Evolutionary conservation across 2,888 invertebrate genomes (phyloP).

Genomic region (Dione vanillae): DNA sequence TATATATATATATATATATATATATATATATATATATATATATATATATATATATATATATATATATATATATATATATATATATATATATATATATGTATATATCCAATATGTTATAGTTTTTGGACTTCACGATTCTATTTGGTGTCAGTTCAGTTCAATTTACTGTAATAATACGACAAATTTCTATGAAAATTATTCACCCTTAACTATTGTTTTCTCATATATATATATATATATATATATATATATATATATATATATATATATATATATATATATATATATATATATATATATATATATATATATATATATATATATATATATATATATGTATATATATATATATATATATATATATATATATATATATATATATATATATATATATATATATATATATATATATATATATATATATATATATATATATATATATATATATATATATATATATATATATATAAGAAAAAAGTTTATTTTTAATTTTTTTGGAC

Average conservation of each 20-base stretch:
- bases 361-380: not conserved
- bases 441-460: too few relatives aligned
- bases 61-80: not conserved
- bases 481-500: too few relatives aligned
- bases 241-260: not conserved
- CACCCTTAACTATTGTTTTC: too few relatives aligned
- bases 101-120: not conserved
- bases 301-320: not conserved
- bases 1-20: constrained; percentile 1
- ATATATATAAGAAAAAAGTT: too few relatives aligned
- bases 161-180: too few relatives aligned
- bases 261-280: not conserved
- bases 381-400: not conserved
- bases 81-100: not conserved
- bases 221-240: not conserved
- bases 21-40: not conserved
- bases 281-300: not conserved
- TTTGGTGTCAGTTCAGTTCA: too few relatives aligned
- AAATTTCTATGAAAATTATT: too few relatives aligned
- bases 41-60: not conserved
- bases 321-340: not conserved
- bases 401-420: constrained; percentile 11
- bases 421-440: too few relatives aligned
- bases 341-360: not conserved
- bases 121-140: too few relatives aligned